A percentile compares a stretch with the other conserved stretches of the same genome.
phyloP scores from a whole-genome alignment of 2,113 vertebrate genomes.

The Benitochromis conjunctus region DNA sequence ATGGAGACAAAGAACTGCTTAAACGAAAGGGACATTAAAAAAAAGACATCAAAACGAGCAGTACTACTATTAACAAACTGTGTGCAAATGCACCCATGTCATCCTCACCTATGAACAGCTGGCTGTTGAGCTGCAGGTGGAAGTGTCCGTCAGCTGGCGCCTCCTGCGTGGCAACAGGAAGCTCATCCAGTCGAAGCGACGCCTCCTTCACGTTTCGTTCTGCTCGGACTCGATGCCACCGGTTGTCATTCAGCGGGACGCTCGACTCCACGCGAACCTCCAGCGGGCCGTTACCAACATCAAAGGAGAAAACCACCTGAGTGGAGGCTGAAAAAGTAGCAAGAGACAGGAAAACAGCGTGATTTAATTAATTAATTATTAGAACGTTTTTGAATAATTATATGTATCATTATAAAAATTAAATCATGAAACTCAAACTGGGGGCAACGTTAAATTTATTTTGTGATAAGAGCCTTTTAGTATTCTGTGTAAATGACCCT shows the following conservation, averaged over 20 bases:
- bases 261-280: slow-evolving; percentile 78
- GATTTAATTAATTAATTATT: not conserved
- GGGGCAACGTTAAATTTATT: not conserved
- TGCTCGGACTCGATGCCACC: slow-evolving; percentile 86
- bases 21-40: not conserved
- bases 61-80: not conserved
- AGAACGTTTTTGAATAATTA: not conserved
- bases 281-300: slow-evolving; percentile 89
- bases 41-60: not conserved
- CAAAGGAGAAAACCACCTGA: slow-evolving; percentile 87
- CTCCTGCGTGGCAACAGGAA: slow-evolving; percentile 66
- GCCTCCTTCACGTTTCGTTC: slow-evolving; percentile 91
- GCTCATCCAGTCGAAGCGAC: slow-evolving; percentile 79
- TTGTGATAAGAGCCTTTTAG: not conserved
- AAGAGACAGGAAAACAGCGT: not conserved
- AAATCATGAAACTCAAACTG: not conserved
- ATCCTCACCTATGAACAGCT: slow-evolving; percentile 87
- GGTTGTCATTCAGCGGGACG: slow-evolving; percentile 80
- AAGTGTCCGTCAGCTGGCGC: slow-evolving; percentile 86
- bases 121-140: slow-evolving; percentile 92
- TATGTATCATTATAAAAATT: not conserved
- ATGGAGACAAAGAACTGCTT: not conserved
- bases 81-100: not conserved
- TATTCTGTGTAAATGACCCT: not conserved
- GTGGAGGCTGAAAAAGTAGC: slow-evolving; percentile 49